These are phyloP conservation scores for Jacana jacana DNA, from an alignment of 2,113 vertebrate species.

Conservation along the genomic window DNA sequence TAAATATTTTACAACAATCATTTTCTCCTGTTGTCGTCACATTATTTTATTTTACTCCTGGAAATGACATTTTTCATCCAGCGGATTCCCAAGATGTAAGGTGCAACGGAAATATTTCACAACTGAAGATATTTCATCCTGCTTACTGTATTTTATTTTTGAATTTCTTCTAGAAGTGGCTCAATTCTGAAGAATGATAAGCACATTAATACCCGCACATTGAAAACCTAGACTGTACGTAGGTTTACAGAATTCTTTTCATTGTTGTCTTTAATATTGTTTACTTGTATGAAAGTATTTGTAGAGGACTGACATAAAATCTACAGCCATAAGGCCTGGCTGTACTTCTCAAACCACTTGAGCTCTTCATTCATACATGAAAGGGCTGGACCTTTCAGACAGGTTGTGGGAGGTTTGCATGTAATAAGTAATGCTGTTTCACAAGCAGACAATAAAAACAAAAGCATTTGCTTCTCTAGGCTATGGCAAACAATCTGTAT, in stretches of 20 bases:
- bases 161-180: slow-evolving; percentile 9
- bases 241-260: background rate
- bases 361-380: background rate
- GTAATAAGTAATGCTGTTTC: background rate
- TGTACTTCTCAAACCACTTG: background rate
- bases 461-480: background rate
- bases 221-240: background rate
- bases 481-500: background rate
- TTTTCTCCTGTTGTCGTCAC: slow-evolving; percentile 38
- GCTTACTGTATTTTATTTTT: slow-evolving; percentile 23
- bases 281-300: background rate
- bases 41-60: slow-evolving; percentile 43
- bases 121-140: slow-evolving; percentile 27
- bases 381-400: background rate
- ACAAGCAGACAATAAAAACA: background rate
- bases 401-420: background rate
- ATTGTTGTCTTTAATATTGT: background rate
- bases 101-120: slow-evolving; percentile 18
- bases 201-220: background rate
- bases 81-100: background rate
- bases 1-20: slow-evolving; percentile 32
- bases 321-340: background rate
- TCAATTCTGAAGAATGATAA: slow-evolving; percentile 45
- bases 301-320: background rate
- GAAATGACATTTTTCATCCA: slow-evolving; percentile 23